These are phyloP conservation scores for Octodonta nipae DNA, from an alignment of 2,888 invertebrate species.

Conservation along the genomic window DNA sequence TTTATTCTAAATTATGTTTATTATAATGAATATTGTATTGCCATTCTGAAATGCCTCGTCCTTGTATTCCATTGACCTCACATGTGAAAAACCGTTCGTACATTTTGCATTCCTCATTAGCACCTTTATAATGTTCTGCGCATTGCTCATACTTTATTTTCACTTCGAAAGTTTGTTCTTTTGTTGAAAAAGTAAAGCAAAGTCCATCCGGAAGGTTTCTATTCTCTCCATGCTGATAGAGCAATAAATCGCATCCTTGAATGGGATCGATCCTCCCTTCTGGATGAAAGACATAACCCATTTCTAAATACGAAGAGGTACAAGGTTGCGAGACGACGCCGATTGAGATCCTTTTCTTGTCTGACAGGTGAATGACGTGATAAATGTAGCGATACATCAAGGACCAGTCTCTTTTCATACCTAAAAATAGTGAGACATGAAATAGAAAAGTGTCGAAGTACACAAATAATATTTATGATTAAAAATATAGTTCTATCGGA, in stretches of 20 bases:
- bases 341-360: constrained; percentile 54
- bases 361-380: constrained; percentile 60
- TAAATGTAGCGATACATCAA: constrained; percentile 66
- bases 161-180: constrained; percentile 41
- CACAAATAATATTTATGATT: too few species aligned
- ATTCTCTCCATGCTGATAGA: constrained; percentile 56
- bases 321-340: constrained; percentile 66
- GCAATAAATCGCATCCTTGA: constrained; percentile 46
- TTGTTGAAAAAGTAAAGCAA: constrained; percentile 49
- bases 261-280: constrained; percentile 39
- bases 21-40: constrained; percentile 46
- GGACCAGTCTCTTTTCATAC: constrained; percentile 58
- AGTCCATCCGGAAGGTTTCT: constrained; percentile 46
- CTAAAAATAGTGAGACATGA: constrained; percentile 29
- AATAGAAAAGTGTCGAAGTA: too few species aligned
- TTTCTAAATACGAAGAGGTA: constrained; percentile 49
- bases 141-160: constrained; percentile 43
- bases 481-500: too few species aligned
- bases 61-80: constrained; percentile 48
- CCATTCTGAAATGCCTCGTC: constrained; percentile 61
- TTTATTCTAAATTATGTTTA: too few species aligned
- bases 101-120: constrained; percentile 54
- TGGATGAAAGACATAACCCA: constrained; percentile 47
- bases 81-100: constrained; percentile 46
- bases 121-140: constrained; percentile 50